Evolutionary conservation across 2,113 vertebrate genomes (phyloP), one percentile per base, ranked within the genome.

Genomic region (Orthonyx spaldingii): DNA sequence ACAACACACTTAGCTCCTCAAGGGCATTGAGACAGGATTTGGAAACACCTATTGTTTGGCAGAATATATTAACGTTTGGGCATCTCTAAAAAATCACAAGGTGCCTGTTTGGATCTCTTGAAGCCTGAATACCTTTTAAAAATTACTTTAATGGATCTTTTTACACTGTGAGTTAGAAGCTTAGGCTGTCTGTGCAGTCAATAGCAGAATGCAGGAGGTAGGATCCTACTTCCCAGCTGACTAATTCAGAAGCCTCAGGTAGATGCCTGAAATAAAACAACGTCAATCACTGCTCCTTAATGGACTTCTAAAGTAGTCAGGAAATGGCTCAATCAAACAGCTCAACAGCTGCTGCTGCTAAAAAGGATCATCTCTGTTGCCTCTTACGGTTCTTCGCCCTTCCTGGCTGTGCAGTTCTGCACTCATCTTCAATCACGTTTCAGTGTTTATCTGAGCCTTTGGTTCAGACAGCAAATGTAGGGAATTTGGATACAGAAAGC

Each of bases 251-350:
- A 84, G 76, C 91, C 95, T 96, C 94, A 94, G 94, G 94, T 97
- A 92, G 79, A 32, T 88, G 90, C 71, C 59, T 93, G 76, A 90
- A 93, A 96, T 81, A 92, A 88, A 88, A 41, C 55, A 41, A 13
- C 81, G 93, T 95, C 93, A 92, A 90, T 93, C 94, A 96, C 27
- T 74, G 69, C 52, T 96, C 80, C 80, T 92, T 97, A 96, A 93
- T 96, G 95, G 94, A 94, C 94, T 96, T 87, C 50, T 90, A 68
- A 95, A 94, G 94, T 59, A 94, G 86, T 93, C 89, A 94, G 94
- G 91, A 95, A 92, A 92, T 81, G 83, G 71, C 80, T 95, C 53
- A 97, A 70, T 92, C 89, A 92, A 86, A 81, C 52, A 74, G 59
- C 64, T 92, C 49, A 76, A 77, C 50, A 42, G 71, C 83, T 90